Evolutionary conservation across 2,113 vertebrate species (phyloP), one percentile per base, ranked within the genome.

Genomic region (Phalacrocorax carbo): DNA sequence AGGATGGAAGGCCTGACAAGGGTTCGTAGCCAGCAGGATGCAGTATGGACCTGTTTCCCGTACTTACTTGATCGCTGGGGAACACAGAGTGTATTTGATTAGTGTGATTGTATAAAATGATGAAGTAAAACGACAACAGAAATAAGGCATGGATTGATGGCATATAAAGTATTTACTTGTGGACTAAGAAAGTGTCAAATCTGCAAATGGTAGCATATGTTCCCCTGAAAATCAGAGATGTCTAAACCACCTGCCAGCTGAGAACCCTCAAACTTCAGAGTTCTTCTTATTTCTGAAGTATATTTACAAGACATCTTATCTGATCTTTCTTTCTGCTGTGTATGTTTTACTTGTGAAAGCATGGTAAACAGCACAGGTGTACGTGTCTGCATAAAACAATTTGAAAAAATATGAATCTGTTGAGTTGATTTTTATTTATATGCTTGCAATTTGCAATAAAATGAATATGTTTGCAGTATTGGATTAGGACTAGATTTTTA

Each of bases 1-100:
- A 86, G 77, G 72, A 90, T 97, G 76, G 92, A 90, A 93, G 58
- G 61, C 71, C 94, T 96, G 80, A 82, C 78, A 86, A 82, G 69
- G 48, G 60, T 85, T 95, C 21, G 25, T 87, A 87, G 88, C 52
- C 66, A 62, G 48, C n/a, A 94, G 77, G 58, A 70, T 95, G 58
- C 21, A 78, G 68, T 52, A 23, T 42, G 52, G 72, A 58, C 64
- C 65, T 77, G 22, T 77, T 94, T 46, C 25, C 44, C 80, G 5
- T 81, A 79, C 62, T 93, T 96, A 42, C 18, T 82, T 86, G 51
- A 76, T 82, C 71, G 52, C 29, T 57, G 75, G 32, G 42, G 15
- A 82, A 48, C 51, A n/a, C 9, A 36, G 32, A 64, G 9, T 79
- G 12, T 49, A 52, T 90, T 93, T 94, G 88, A 55, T 86, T 83